Conservation (phyloP, 2,888 invertebrate species). For the Gymnocheta viridis region DNA sequence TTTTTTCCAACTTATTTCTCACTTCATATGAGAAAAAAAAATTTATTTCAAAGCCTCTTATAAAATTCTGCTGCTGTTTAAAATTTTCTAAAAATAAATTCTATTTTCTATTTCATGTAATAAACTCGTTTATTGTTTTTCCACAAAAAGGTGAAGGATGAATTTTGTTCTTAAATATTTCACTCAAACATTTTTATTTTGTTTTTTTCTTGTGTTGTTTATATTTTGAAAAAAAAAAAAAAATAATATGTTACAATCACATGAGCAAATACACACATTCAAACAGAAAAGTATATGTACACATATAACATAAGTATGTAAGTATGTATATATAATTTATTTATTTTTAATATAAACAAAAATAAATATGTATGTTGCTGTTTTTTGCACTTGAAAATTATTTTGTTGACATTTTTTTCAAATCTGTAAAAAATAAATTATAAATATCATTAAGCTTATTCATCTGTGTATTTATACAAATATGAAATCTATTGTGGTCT, state of each 20-base stretch:
- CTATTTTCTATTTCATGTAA: conserved; percentile 59
- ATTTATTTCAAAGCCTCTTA: background rate
- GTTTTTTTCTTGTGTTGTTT: conserved; percentile 12
- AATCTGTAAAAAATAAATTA: background rate
- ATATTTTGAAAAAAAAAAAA: background rate
- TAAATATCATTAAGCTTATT: too few species aligned
- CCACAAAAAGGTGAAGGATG: conserved; percentile 69
- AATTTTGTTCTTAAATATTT: conserved; percentile 55
- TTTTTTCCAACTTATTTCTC: background rate
- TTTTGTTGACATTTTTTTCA: conserved; percentile 57
- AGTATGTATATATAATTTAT: background rate
- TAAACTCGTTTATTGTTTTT: conserved; percentile 51
- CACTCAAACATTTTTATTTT: background rate
- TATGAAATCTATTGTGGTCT: too few species aligned
- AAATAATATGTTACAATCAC: conserved; percentile 44
- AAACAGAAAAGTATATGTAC: conserved; percentile 1
- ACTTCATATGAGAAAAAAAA: conserved; percentile 1
- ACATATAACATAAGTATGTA: background rate
- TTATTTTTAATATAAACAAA: background rate
- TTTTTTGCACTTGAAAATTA: conserved; percentile 68
- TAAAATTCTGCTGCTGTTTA: background rate
- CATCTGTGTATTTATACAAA: too few species aligned
- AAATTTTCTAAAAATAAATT: conserved; percentile 54
- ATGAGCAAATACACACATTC: background rate
- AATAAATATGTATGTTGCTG: conserved; percentile 61